Base-by-base conservation (phyloP, 1,140 invertebrate species). In the Pomacea maculata region DNA sequence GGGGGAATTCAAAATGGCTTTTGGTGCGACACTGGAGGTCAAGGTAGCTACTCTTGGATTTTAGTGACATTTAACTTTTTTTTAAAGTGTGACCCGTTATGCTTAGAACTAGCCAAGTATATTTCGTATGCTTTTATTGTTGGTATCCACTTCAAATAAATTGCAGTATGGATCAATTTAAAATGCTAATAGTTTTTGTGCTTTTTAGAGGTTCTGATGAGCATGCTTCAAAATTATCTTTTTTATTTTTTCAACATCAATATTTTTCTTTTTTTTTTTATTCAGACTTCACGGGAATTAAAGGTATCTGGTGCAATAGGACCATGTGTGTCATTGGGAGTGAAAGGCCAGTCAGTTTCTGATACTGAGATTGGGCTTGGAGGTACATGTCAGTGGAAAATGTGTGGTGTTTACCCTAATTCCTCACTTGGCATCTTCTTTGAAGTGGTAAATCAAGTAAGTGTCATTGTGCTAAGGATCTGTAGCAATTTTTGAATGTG, bases 311-410 rank as follows among this genome's bases (percentile, higher is more conserved):
- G 98, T 61, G 96, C 96, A 34, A 98, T 99, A 80, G 98, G 98
- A 63, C 95, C 98, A 4, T 99, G 98, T 92, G 96, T 99, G 45
- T 98, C 97, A 1, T 92, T 98, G 83, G 96, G 97, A 88, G 94
- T 96, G 55, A 99, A 98, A 90, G 95, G 95, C 74, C 93, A 95
- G 12, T 95, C 88, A 57, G 97, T 99, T 57, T 97, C 97, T 0
- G 99, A 99, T 88, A 97, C 96, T 82, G 98, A 99, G 93, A 86
- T 92, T 65, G 99, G 99, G 79, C 95, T 99, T 90, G 98, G 98
- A 68, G 97, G 97, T 74, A 99, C 99, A 1, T 96, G 95, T 83
- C 97, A 98, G 88, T 99, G 99, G 99, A 99, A 99, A 92, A 95
- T 99, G 91, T 99, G 98, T 91, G 95, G 97, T 0, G 92, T 99